Percentiles rank a stretch among this genome's conserved stretches.
phyloP scores from a whole-genome alignment of 2,888 invertebrate species.

The Eueremaeus valkanovi region DNA sequence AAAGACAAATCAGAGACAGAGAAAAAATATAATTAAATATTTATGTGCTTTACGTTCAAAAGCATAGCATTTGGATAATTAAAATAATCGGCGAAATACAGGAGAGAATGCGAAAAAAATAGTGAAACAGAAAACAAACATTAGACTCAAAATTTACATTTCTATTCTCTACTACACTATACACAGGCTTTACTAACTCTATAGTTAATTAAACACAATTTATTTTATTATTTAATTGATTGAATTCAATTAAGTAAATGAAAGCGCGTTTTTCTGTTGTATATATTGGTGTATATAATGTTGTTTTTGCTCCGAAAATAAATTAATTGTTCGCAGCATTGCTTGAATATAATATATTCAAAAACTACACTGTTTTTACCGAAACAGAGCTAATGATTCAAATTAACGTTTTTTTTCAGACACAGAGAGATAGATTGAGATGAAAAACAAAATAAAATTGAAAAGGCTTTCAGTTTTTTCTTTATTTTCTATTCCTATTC shows the following conservation, averaged over 20 bases:
- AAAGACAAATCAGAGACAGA: too few species aligned
- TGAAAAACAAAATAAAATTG: neutral
- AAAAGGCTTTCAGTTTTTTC: neutral
- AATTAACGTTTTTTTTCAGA: neutral
- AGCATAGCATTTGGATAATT: too few species aligned
- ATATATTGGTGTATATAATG: neutral
- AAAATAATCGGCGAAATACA: too few species aligned
- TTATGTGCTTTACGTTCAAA: too few species aligned
- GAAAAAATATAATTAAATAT: too few species aligned
- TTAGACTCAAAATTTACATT: too few species aligned
- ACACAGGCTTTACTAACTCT: neutral
- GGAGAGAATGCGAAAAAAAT: too few species aligned
- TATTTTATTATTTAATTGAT: conserved; percentile 2
- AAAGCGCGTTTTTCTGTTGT: neutral
- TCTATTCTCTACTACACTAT: neutral
- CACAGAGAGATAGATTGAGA: neutral
- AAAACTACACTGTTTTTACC: neutral
- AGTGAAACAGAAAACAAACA: too few species aligned
- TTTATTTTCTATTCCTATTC: too few species aligned
- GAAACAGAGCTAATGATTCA: neutral
- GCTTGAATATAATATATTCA: neutral
- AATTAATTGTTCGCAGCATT: neutral
- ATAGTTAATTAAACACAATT: neutral
- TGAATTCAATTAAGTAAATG: neutral
- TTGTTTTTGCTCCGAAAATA: neutral